Conservation (phyloP, 2,888 invertebrate species). For the Clistopyga incitator region DNA sequence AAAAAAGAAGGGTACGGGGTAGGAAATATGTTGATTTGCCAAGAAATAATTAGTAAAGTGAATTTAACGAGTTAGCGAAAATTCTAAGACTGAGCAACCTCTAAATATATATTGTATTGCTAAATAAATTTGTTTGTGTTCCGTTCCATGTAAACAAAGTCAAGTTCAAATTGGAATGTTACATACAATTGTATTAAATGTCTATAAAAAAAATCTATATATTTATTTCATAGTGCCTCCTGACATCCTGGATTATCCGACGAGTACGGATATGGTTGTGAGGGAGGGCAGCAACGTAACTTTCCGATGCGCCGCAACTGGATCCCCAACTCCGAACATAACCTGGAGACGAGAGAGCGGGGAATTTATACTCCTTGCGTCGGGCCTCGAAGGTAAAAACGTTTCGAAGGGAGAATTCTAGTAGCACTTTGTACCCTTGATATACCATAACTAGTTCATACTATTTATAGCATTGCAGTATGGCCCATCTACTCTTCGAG, state of each 20-base stretch:
- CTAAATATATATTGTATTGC: no score
- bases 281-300: conserved; percentile 92
- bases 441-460: neutral
- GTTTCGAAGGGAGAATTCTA: conserved; percentile 22
- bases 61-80: no score
- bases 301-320: conserved; percentile 91
- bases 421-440: neutral
- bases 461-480: neutral
- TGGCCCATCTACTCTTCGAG: conserved; percentile 1
- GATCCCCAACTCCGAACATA: conserved; percentile 92
- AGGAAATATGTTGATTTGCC: no score
- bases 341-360: conserved; percentile 93
- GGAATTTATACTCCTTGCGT: conserved; percentile 85
- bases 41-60: no score
- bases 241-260: conserved; percentile 91
- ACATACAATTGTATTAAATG: neutral
- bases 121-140: no score
- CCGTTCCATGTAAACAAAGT: no score
- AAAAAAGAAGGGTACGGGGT: no score
- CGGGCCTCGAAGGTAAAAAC: conserved; percentile 80
- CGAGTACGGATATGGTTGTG: conserved; percentile 91
- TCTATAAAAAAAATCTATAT: conserved; percentile 8
- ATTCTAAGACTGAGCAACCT: no score
- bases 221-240: conserved; percentile 88
- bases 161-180: neutral